Base-by-base conservation (phyloP, 2,113 vertebrate species). In the Ctenomys sociabilis region DNA sequence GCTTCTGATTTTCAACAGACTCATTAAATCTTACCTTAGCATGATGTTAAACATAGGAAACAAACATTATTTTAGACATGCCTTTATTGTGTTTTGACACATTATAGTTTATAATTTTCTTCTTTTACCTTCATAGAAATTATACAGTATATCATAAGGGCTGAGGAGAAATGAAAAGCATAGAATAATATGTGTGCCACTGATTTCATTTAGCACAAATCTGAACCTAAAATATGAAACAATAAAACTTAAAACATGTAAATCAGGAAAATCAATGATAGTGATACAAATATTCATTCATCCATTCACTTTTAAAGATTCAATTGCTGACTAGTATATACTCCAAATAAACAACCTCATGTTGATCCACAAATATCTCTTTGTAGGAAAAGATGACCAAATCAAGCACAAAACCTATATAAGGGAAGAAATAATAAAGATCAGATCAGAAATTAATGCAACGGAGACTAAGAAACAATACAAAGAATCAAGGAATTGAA, bases 61-160 rank as follows among this genome's bases (percentile, higher is more conserved):
- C 6, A 92, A 70, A 24, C 80, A 43, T 73, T 89, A 45, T 81
- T 83, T 93, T 61, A 85, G 26, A n/a, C 80, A 28, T 72, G 35
- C 0, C 17, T 90, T 84, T 80, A 88, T 32, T 73, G 24, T 88
- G 14, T 43, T 88, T 64, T 10, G 19, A 32, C 12, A 80, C 37
- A 66, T 73, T 43, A 43, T 17, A 61, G 73, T 75, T 30, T 54
- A 43, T 13, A 66, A 66, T 66, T 30, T 54, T 35, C 43, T 95
- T 88, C 40, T 4, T 92, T 86, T 43, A 85, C 17, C n/a, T 86
- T 89, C 91, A 26, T 57, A 88, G 54, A 78, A 40, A 37, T 92
- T 75, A 89, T 61, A 68, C 26, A 80, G 43, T 45, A 59, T 78
- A 19, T 40, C 40, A 17, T 75, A 21, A 49, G 10, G 61, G n/a